Base-by-base conservation (phyloP, 2,113 vertebrate species). In the Brachyhypopomus occidentalis region DNA sequence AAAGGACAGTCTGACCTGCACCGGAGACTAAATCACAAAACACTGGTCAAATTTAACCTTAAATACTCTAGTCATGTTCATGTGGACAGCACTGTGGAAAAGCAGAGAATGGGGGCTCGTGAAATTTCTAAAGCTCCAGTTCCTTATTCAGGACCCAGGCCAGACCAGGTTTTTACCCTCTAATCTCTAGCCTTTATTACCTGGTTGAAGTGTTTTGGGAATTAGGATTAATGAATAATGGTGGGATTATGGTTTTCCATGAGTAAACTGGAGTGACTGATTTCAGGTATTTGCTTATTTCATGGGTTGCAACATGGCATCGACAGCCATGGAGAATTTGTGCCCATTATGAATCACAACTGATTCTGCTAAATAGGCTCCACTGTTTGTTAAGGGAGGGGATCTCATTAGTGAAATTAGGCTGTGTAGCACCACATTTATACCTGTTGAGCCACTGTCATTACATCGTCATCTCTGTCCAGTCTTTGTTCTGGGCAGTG, bases 141-240 rank as follows among this genome's bases (percentile, higher is more conserved):
- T 27, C 19, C 72, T 73, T 72, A 23, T 45, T 7, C 11, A 34
- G 19, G 27, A 75, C 45, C 45, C 12, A 52, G 12, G 12, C 45
- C 45, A 52, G 41, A 48, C 41, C 59, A 19, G 4, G 30, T 38
- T 59, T 34, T 55, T 52, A n/a, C 38, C 38, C 17, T 60, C 45
- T 76, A 76, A 76, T 77, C 62, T 66, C 41, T 25, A 36, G 63
- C 45, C 66, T 12, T 67, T 34, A 30, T 52, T 27, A 58, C 64
- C 63, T 58, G 64, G 34, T 55, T 78, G 30, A 36, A 36, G 30
- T 38, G 9, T 52, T 48, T 55, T 22, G 5, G 76, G 76, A 55
- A 34, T 38, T 78, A 22, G 56, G 48, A 60, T 52, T 52, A 62
- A 62, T 62, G 11, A 23, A 62, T 11, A n/a, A n/a, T 62, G 59